Percentiles rank a stretch among this genome's conserved stretches.
Conservation (phyloP, 64 coral and sea anemone genomes). For the Stichodactyla helianthus region DNA sequence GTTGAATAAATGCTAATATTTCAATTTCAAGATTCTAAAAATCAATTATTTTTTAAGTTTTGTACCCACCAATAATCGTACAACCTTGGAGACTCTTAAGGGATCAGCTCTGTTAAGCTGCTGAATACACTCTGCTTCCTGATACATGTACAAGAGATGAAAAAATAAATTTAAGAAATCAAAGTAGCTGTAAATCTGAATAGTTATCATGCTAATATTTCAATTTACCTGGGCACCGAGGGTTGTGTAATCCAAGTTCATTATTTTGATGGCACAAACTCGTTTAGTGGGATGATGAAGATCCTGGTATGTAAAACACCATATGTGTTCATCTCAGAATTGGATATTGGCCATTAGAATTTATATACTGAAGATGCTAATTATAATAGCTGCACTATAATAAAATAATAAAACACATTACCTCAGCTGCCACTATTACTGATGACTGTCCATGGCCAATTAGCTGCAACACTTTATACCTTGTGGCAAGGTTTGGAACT, state of each 20-base stretch:
- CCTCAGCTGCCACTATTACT: conserved; percentile 63
- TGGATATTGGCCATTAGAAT: too few relatives aligned
- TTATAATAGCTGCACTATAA: too few relatives aligned
- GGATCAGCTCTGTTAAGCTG: conserved; percentile 75
- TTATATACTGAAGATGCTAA: background rate
- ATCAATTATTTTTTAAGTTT: background rate
- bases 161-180: background rate
- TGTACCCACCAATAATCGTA: conserved; percentile 57
- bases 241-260: conserved; percentile 32
- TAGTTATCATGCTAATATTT: background rate
- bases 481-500: conserved; percentile 69
- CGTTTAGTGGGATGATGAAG: conserved; percentile 27
- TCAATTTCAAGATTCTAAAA: background rate
- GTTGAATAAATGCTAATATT: too few relatives aligned
- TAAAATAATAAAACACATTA: too few relatives aligned
- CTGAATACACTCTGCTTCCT: conserved; percentile 69
- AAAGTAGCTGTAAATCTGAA: too few relatives aligned
- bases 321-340: background rate
- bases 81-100: conserved; percentile 63
- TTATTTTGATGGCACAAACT: conserved; percentile 53
- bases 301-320: conserved; percentile 11
- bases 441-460: conserved; percentile 74
- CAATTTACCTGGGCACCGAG: conserved; percentile 49
- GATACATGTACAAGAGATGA: background rate
- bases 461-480: conserved; percentile 70